These are phyloP conservation scores for Andrena minutula DNA, from an alignment of 2,888 invertebrate species.

Conservation along the genomic window DNA sequence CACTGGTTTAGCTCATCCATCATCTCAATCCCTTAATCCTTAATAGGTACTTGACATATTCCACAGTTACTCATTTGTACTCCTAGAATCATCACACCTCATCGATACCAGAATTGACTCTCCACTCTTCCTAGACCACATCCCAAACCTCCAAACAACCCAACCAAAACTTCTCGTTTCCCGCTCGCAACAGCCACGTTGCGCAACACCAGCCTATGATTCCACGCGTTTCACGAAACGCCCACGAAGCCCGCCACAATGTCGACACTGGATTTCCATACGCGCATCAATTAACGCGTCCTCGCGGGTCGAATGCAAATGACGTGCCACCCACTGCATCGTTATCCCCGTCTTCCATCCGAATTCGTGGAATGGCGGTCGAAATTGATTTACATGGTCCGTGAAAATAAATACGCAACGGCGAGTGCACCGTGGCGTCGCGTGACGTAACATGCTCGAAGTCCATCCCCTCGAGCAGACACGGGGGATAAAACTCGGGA, in stretches of 20 bases:
- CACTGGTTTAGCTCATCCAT: too few species aligned
- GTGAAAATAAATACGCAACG: slow-evolving; percentile 23
- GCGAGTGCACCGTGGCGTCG: neutral
- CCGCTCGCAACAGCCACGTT: slow-evolving; percentile 1
- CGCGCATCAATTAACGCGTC: slow-evolving; percentile 49
- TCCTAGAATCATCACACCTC: too few species aligned
- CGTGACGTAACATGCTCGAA: slow-evolving; percentile 13
- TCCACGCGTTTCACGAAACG: slow-evolving; percentile 39
- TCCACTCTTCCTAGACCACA: too few species aligned
- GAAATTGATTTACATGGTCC: slow-evolving; percentile 42
- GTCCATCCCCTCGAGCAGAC: neutral
- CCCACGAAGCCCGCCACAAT: slow-evolving; percentile 46
- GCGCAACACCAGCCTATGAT: slow-evolving; percentile 10
- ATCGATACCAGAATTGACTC: too few species aligned
- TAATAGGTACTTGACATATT: too few species aligned
- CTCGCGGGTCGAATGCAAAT: slow-evolving; percentile 36
- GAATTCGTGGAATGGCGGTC: slow-evolving; percentile 34
- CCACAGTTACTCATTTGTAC: too few species aligned
- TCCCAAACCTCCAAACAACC: neutral
- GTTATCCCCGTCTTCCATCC: slow-evolving; percentile 5
- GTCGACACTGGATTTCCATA: slow-evolving; percentile 64
- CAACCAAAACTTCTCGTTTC: neutral
- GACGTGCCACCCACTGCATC: slow-evolving; percentile 35
- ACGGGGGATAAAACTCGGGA: slow-evolving; percentile 26
- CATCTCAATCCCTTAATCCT: too few species aligned